phyloP scores from a whole-genome alignment of 2,797 vertebrate species.

The Moxostoma hubbsi region DNA sequence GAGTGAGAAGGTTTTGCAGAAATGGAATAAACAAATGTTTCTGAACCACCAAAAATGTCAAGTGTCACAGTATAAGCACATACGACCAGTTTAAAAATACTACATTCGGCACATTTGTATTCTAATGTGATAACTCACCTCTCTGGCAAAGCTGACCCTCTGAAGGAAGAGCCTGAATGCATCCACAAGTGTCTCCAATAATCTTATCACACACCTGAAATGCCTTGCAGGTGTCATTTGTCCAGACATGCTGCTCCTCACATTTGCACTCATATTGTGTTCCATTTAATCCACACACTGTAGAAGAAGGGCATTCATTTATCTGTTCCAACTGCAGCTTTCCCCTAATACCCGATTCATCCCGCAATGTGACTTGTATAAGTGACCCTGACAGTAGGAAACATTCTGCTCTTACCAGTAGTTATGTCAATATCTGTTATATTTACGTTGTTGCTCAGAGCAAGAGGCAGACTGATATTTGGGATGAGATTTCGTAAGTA shows the following conservation, averaged over 20 bases:
- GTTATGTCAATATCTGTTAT: conserved; percentile 48
- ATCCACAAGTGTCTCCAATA: conserved; percentile 62
- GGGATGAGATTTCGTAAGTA: conserved; percentile 32
- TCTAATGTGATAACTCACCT: conserved; percentile 1
- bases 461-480: conserved; percentile 1
- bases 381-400: background rate
- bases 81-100: background rate
- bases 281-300: conserved; percentile 38
- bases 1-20: background rate
- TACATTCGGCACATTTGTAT: background rate
- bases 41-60: background rate
- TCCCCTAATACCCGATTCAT: too few relatives aligned
- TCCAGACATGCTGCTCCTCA: conserved; percentile 30
- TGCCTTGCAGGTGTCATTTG: conserved; percentile 36
- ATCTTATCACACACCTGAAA: conserved; percentile 56
- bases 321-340: background rate
- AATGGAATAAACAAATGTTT: background rate
- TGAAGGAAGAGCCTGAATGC: conserved; percentile 65
- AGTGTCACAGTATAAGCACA: background rate
- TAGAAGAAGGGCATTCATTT: background rate
- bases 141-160: conserved; percentile 49
- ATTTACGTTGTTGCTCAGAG: conserved; percentile 20
- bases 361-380: background rate
- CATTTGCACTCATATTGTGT: conserved; percentile 34
- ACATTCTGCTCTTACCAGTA: conserved; percentile 49